phyloP scores from a whole-genome alignment of 1,140 invertebrate species.

The Hylaeus anthracinus region DNA sequence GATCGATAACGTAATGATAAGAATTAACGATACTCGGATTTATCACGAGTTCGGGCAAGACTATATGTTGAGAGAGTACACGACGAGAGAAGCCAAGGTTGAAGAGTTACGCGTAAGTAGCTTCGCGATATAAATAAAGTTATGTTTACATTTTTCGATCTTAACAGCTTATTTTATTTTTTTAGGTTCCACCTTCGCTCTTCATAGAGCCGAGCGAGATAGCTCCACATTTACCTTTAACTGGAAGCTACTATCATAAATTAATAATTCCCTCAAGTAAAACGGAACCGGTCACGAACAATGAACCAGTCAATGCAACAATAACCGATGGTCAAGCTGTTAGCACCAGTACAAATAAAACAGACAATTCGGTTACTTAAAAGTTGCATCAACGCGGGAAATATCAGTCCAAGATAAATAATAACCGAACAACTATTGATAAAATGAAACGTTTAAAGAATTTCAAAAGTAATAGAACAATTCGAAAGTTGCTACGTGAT shows the following conservation, averaged over 20 bases:
- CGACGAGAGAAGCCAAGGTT: slow-evolving; percentile 87
- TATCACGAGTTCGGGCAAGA: slow-evolving; percentile 91
- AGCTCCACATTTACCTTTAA: slow-evolving; percentile 81
- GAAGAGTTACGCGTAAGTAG: slow-evolving; percentile 81
- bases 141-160: neutral
- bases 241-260: slow-evolving; percentile 77
- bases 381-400: neutral
- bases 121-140: neutral
- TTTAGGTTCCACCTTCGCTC: slow-evolving; percentile 77
- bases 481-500: neutral
- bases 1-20: slow-evolving; percentile 95
- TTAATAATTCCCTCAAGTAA: slow-evolving; percentile 68
- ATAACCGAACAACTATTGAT: slow-evolving; percentile 1
- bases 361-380: slow-evolving; percentile 65
- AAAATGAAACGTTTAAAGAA: neutral
- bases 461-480: neutral
- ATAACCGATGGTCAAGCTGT: neutral
- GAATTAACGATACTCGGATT: slow-evolving; percentile 95
- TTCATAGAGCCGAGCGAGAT: slow-evolving; percentile 83
- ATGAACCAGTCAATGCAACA: slow-evolving; percentile 16
- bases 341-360: slow-evolving; percentile 13
- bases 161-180: slow-evolving; percentile 34
- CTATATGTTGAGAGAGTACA: slow-evolving; percentile 90
- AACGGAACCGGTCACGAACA: slow-evolving; percentile 29
- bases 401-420: neutral